A percentile compares a stretch with the other conserved stretches of the same genome.
Evolutionary conservation across 53 echinoderm and acorn worm genomes (phyloP).

Genomic region (Henricia sp.): DNA sequence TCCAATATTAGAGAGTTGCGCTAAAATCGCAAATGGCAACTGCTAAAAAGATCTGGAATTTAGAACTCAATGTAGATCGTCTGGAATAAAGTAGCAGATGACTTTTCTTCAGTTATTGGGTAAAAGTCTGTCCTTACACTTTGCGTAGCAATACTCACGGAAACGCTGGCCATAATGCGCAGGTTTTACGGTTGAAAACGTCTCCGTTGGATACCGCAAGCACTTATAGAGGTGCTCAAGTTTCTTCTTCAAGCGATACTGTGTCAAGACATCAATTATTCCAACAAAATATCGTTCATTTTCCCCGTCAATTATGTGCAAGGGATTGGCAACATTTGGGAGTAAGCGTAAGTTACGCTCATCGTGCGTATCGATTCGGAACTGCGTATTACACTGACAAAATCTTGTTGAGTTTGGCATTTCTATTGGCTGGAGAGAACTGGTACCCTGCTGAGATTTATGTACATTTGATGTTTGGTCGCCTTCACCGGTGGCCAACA

Average conservation of each 20-base stretch:
- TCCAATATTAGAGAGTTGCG: too few relatives aligned
- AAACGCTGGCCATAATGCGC: conserved; percentile 64
- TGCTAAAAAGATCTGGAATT: too few relatives aligned
- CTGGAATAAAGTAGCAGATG: not conserved
- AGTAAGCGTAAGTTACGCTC: conserved; percentile 63
- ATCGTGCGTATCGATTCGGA: conserved; percentile 3
- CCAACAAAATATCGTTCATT: conserved; percentile 72
- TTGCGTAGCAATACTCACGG: conserved; percentile 44
- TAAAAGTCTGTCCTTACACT: not conserved
- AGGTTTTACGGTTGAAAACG: conserved; percentile 72
- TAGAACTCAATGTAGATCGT: too few relatives aligned
- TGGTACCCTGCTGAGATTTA: not conserved
- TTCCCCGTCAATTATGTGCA: conserved; percentile 71
- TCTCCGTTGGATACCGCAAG: conserved; percentile 60
- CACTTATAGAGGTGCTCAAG: conserved; percentile 64
- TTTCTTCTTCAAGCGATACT: conserved; percentile 64
- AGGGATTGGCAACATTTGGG: conserved; percentile 54
- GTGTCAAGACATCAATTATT: conserved; percentile 71
- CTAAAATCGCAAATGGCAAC: too few relatives aligned
- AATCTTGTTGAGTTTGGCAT: not conserved
- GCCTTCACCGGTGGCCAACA: conserved; percentile 18
- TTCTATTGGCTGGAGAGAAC: not conserved
- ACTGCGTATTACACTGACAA: conserved; percentile 10
- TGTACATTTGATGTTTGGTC: not conserved
- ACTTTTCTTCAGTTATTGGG: not conserved